phyloP scores from a whole-genome alignment of 2,113 vertebrate species.

The Columba livia region DNA sequence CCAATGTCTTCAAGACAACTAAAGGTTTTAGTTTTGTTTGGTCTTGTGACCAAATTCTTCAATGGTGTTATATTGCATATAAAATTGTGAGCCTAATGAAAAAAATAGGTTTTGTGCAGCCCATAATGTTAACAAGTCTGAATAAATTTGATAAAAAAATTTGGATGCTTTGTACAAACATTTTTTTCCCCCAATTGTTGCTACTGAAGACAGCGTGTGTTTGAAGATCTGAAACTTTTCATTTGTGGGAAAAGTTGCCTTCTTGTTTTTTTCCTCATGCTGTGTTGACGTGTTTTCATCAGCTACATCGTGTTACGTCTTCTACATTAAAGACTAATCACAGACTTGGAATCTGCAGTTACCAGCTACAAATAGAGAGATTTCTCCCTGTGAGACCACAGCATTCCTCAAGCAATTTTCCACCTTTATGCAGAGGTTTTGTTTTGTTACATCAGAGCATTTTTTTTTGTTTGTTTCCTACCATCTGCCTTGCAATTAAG shows the following conservation, averaged over 20 bases:
- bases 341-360: slow-evolving; percentile 44
- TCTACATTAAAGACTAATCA: slow-evolving; percentile 66
- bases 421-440: slow-evolving; percentile 38
- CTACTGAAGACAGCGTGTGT: background rate
- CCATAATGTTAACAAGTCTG: background rate
- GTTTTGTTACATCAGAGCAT: slow-evolving; percentile 26
- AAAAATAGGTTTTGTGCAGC: background rate
- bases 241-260: slow-evolving; percentile 19
- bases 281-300: slow-evolving; percentile 60
- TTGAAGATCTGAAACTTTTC: slow-evolving; percentile 58
- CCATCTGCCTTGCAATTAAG: slow-evolving; percentile 70
- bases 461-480: slow-evolving; percentile 11
- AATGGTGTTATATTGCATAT: accelerated
- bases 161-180: background rate
- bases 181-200: background rate
- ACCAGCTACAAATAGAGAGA: slow-evolving; percentile 57
- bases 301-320: slow-evolving; percentile 44
- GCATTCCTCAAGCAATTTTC: slow-evolving; percentile 66
- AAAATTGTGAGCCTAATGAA: background rate
- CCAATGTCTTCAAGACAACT: background rate
- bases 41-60: background rate
- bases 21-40: background rate
- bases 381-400: slow-evolving; percentile 59
- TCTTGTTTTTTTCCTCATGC: slow-evolving; percentile 29
- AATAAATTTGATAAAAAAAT: background rate